Conservation (phyloP, 2,113 vertebrate genomes). For the Rhabdornis inornatus region DNA sequence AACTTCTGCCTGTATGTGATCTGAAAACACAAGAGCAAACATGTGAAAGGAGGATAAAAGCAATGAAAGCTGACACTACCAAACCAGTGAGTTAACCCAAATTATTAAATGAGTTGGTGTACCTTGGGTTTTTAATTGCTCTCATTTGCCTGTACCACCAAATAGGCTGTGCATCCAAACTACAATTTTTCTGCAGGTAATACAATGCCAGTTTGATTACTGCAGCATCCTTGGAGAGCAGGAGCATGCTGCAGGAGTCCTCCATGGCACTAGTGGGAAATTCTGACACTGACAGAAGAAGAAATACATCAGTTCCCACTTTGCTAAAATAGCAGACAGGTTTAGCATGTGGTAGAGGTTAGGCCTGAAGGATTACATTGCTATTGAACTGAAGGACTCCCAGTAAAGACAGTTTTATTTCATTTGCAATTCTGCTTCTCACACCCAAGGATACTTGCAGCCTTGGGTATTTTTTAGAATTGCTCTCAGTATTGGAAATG, state of each 20-base stretch:
- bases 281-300: not conserved
- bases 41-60: conserved; percentile 19
- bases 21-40: conserved; percentile 53
- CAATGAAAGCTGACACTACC: not conserved
- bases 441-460: not conserved
- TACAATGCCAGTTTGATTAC: not conserved
- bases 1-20: conserved; percentile 12
- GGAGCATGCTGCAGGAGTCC: not conserved
- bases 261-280: not conserved
- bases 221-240: not conserved
- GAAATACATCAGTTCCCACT: not conserved
- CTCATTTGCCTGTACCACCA: not conserved
- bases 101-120: not conserved
- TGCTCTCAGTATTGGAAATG: not conserved
- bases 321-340: not conserved
- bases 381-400: not conserved
- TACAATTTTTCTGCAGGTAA: not conserved
- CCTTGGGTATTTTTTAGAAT: not conserved
- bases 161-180: not conserved
- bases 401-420: not conserved
- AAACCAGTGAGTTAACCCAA: not conserved
- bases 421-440: not conserved
- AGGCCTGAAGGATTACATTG: not conserved
- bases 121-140: not conserved
- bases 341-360: not conserved